Base-by-base conservation (phyloP, 1,140 invertebrate species). In the Samia ricini region DNA sequence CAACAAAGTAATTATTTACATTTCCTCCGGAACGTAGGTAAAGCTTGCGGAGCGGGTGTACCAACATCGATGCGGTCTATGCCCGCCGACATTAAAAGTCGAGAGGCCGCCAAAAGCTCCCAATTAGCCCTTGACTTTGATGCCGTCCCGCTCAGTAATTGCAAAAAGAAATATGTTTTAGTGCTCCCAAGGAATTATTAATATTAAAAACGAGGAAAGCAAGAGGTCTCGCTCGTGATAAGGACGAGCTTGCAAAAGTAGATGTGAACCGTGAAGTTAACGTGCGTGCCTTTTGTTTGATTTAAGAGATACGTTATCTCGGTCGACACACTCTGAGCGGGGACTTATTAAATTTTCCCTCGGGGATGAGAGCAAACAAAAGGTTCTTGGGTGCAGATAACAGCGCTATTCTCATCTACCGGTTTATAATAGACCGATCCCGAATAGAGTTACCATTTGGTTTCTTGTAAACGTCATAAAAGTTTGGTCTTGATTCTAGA, bases 51-150 rank as follows among this genome's bases (percentile, higher is more conserved):
- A 65, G 69, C 72, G 56, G 56, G 48, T n/a, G n/a, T 57, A 21
- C 56, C 63, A n/a, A n/a, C 58, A 64, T 66, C 74, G 64, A 66
- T 68, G 69, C 69, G 60, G 67, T 66, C 58, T 68, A 66, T 72
- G 66, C 68, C 64, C 66, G 64, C 72, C 68, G 66, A 77, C 77
- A 82, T 85, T 85, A 81, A 85, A 85, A 82, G 75, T 83, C 74
- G 72, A 84, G 79, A 79, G 76, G 68, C 68, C 76, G 67, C 70
- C 79, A 77, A 87, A 88, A 85, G 83, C 83, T 81, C 77, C 79
- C 81, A 88, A 88, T 88, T 88, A 88, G 83, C 77, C 63, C n/a
- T 56, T 77, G 81, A 85, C 77, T 88, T 83, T 79, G 79, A 79
- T 72, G 74, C 72, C 64, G 68, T 72, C 70, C 68, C 71, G 66